A percentile compares a stretch with the other conserved stretches of the same genome.
These are phyloP conservation scores for Augochlorella aurata DNA, from an alignment of 2,888 invertebrate genomes.

Conservation along the genomic window DNA sequence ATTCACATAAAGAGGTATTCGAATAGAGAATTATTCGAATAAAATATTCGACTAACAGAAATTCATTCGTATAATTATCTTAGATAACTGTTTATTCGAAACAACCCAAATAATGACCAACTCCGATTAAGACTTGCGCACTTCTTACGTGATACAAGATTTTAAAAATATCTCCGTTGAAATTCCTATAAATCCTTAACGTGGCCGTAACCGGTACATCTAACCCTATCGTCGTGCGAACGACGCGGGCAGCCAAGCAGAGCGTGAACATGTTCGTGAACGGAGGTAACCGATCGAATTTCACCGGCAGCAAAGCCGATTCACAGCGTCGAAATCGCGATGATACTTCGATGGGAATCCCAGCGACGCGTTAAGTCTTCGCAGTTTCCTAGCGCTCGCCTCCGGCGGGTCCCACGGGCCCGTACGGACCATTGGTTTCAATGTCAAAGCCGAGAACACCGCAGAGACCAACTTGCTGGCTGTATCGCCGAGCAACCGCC, in stretches of 20 bases:
- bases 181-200: no score
- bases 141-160: no score
- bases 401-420: background rate
- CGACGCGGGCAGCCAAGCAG: background rate
- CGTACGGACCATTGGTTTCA: slow-evolving; percentile 1
- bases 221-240: slow-evolving; percentile 2
- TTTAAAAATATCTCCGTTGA: no score
- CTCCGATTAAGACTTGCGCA: no score
- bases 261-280: background rate
- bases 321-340: background rate
- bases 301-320: background rate
- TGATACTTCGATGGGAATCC: background rate
- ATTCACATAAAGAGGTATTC: no score
- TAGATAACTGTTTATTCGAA: no score
- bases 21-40: no score
- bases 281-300: background rate
- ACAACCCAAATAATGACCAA: no score
- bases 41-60: no score
- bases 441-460: slow-evolving; percentile 2
- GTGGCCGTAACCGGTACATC: no score
- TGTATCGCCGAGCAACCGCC: background rate
- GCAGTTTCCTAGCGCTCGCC: background rate
- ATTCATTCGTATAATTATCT: no score
- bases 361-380: slow-evolving; percentile 1
- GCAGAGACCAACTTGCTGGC: background rate